These are phyloP conservation scores for Chionomys nivalis DNA, from an alignment of 2,113 vertebrate species.

Conservation along the genomic window DNA sequence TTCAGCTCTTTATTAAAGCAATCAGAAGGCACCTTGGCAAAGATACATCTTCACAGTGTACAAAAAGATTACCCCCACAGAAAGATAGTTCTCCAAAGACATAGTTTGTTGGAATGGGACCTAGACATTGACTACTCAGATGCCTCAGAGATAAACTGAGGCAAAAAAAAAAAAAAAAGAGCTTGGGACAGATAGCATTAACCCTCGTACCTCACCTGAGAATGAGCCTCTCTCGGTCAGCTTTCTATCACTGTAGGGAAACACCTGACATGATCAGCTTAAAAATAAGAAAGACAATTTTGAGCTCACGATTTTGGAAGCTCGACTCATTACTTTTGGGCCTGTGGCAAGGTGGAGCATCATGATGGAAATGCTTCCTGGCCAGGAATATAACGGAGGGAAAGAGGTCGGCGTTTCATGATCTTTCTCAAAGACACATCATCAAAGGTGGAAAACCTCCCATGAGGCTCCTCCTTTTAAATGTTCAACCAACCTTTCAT, in stretches of 20 bases:
- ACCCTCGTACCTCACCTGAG: not conserved
- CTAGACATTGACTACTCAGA: fast-evolving
- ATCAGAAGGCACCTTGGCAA: no score
- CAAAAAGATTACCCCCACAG: no score
- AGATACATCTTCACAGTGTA: no score
- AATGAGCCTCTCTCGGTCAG: not conserved
- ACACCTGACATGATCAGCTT: not conserved
- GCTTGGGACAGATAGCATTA: no score
- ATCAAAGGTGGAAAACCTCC: not conserved
- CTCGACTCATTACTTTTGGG: not conserved
- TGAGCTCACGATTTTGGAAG: not conserved
- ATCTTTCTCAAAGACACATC: not conserved
- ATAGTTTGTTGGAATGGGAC: not conserved
- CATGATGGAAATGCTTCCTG: not conserved
- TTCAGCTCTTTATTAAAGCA: no score
- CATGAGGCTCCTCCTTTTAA: not conserved
- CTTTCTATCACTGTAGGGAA: not conserved
- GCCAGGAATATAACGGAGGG: not conserved
- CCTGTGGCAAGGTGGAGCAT: not conserved
- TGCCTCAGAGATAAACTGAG: not conserved
- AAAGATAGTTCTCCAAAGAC: not conserved
- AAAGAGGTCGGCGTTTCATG: not conserved
- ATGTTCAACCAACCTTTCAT: not conserved
- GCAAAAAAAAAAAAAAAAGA: not conserved
- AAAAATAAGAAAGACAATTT: not conserved